These are phyloP conservation scores for Ariopsis seemanni DNA, from an alignment of 2,113 vertebrate genomes.

Conservation along the genomic window DNA sequence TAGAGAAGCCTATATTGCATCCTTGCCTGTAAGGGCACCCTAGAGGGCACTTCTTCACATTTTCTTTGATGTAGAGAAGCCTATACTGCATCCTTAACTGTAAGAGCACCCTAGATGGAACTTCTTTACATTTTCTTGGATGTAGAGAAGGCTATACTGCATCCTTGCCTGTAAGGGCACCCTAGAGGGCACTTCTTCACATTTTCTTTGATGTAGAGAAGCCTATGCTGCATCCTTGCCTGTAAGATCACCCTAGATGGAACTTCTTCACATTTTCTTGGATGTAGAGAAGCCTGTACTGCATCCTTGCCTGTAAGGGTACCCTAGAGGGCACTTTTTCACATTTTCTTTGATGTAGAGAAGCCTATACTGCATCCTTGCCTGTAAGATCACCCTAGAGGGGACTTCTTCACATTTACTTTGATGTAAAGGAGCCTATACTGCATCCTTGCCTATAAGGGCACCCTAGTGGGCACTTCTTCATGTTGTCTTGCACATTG, in stretches of 20 bases:
- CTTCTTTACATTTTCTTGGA: neutral
- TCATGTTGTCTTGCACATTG: neutral
- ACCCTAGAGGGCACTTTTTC: neutral
- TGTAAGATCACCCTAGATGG: neutral
- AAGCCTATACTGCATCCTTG: neutral
- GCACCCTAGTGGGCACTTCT: neutral
- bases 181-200: neutral
- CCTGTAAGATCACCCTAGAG: neutral
- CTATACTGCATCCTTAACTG: neutral
- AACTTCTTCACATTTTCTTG: neutral
- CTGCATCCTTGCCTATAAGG: neutral
- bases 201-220: neutral
- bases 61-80: neutral
- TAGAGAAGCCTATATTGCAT: no score
- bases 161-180: neutral
- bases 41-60: neutral
- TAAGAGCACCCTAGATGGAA: neutral
- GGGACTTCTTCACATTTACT: neutral
- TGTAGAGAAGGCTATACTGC: no score
- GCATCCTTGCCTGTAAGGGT: neutral
- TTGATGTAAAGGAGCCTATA: no score
- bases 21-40: neutral
- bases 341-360: neutral
- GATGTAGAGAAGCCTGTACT: neutral
- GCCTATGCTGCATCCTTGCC: neutral